Conservation (phyloP, 2,113 vertebrate genomes). For the Cheirogaleus medius region DNA sequence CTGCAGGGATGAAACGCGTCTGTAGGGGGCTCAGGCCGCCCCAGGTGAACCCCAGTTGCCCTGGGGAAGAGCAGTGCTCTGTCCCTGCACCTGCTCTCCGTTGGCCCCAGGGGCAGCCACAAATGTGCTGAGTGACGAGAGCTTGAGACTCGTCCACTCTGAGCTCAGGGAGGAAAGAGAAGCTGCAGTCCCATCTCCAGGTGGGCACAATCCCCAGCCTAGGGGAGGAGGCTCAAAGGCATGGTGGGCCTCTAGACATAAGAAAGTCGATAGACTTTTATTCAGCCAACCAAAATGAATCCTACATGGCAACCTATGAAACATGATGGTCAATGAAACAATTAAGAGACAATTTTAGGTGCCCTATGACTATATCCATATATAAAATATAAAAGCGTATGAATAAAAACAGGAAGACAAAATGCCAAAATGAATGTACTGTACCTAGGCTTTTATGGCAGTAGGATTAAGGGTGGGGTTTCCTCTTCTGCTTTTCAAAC, state of each 20-base stretch:
- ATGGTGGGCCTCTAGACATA: neutral
- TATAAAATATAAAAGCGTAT: neutral
- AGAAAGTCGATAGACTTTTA: neutral
- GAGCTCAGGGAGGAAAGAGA: too few relatives aligned
- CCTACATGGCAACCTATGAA: neutral
- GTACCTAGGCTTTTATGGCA: neutral
- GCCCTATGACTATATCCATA: neutral
- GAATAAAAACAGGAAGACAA: neutral
- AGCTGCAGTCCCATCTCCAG: neutral
- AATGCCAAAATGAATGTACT: neutral
- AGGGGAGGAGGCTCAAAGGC: neutral
- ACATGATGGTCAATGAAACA: neutral
- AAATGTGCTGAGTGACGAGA: neutral
- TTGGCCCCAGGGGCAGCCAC: neutral
- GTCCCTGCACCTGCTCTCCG: neutral
- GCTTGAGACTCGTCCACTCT: neutral
- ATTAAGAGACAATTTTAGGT: neutral
- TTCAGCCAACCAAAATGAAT: neutral
- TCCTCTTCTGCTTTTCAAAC: neutral
- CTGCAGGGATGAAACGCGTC: neutral
- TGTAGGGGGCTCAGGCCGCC: rapidly evolving
- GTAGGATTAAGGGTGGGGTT: neutral
- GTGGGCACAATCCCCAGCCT: too few relatives aligned
- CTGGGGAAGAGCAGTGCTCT: neutral
- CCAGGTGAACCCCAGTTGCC: neutral